Percentiles rank a stretch among this genome's conserved stretches.
These are phyloP conservation scores for Diadema setosum DNA, from an alignment of 35 echinoderm and acorn worm genomes.

Conservation along the genomic window DNA sequence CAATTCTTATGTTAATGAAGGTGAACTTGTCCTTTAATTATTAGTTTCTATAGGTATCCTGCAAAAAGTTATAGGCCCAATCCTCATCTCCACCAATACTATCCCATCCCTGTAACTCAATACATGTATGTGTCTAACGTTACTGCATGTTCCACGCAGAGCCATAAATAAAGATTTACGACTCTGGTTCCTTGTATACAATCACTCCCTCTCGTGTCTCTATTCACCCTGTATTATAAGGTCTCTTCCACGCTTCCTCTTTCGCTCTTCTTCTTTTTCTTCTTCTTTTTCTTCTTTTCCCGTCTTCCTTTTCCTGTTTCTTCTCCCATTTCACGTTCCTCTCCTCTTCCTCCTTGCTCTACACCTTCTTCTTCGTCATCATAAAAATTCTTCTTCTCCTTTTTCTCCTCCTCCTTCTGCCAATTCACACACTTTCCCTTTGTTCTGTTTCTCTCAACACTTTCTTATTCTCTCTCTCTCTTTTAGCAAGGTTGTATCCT, in stretches of 20 bases:
- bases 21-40: not conserved
- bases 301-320: not conserved
- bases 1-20: not conserved
- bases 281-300: not conserved
- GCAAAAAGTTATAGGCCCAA: not conserved
- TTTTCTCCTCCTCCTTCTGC: not conserved
- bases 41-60: not conserved
- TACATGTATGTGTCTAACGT: too few species aligned
- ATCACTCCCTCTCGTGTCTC: not conserved
- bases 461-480: too few species aligned
- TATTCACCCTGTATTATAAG: not conserved
- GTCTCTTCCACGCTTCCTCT: not conserved
- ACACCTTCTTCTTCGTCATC: not conserved
- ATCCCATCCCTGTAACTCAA: not conserved
- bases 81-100: not conserved
- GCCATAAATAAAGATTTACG: too few species aligned
- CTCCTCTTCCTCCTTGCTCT: not conserved
- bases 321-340: not conserved
- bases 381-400: not conserved
- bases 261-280: not conserved
- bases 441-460: too few species aligned
- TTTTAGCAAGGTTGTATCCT: too few species aligned
- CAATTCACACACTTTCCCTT: not conserved
- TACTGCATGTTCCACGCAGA: too few species aligned
- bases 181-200: not conserved